A percentile compares a stretch with the other conserved stretches of the same genome.
Conservation (phyloP, 2,797 vertebrate genomes). For the Benthosema pterotum region DNA sequence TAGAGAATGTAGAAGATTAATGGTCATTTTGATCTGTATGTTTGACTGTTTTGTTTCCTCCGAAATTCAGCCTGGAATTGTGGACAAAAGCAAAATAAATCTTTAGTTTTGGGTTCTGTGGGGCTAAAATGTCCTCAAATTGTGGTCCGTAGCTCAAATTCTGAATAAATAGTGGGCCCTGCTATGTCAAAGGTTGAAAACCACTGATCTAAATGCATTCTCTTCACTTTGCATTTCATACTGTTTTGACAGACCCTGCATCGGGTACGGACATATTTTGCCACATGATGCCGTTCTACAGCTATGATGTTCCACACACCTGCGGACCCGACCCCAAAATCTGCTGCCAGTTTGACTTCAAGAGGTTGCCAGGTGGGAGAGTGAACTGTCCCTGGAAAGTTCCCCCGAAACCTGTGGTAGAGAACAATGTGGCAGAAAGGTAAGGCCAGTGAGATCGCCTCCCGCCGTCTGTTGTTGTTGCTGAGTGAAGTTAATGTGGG, state of each 20-base stretch:
- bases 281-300: constrained; percentile 99
- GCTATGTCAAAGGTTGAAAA: no score
- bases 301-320: constrained; percentile 95
- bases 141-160: no score
- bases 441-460: constrained; percentile 36
- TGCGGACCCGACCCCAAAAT: constrained; percentile 97
- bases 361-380: constrained; percentile 92
- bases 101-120: no score
- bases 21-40: no score
- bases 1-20: no score
- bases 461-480: not conserved
- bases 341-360: constrained; percentile 99
- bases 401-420: constrained; percentile 89
- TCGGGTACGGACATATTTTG: constrained; percentile 93
- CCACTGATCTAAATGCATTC: not conserved
- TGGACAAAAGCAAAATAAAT: no score
- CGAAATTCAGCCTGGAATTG: no score
- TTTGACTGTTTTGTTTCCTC: no score
- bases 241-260: constrained; percentile 77
- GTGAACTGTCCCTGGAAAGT: constrained; percentile 99
- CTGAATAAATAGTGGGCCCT: no score
- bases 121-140: no score
- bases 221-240: not conserved
- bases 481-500: not conserved
- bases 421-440: constrained; percentile 92